Evolutionary conservation across 1,140 invertebrate genomes (phyloP).

Genomic region (Calephelis nemesis): DNA sequence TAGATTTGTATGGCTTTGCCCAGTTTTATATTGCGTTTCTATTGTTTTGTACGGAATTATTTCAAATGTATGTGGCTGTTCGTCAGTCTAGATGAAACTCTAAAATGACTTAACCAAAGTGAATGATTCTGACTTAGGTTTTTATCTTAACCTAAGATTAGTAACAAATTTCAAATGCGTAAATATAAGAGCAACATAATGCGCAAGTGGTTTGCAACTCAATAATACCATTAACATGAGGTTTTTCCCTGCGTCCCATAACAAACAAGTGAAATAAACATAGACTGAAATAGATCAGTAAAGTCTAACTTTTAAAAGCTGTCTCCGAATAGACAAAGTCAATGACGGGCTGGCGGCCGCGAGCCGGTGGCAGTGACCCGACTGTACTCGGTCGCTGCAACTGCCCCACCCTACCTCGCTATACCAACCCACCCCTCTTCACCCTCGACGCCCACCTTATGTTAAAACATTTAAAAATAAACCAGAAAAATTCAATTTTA

Average conservation of each 20-base stretch:
- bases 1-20: no score
- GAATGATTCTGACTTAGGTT: no score
- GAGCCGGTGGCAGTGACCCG: constrained; percentile 68
- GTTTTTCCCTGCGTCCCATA: no score
- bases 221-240: not conserved
- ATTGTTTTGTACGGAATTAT: no score
- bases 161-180: no score
- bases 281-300: constrained; percentile 17
- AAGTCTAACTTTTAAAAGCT: constrained; percentile 45
- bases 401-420: constrained; percentile 42
- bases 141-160: no score
- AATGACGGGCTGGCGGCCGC: constrained; percentile 39
- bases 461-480: constrained; percentile 4
- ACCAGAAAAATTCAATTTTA: not conserved
- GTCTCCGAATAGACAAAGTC: constrained; percentile 56
- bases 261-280: not conserved
- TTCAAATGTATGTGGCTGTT: no score
- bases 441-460: constrained; percentile 3
- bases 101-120: no score
- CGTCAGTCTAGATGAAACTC: no score
- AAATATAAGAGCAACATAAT: no score
- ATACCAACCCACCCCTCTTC: constrained; percentile 15
- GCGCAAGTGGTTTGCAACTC: no score
- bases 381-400: constrained; percentile 54
- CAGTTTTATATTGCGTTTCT: no score